Evolutionary conservation across 2,888 invertebrate genomes (phyloP).

Genomic region (Philhelius pedissequus): DNA sequence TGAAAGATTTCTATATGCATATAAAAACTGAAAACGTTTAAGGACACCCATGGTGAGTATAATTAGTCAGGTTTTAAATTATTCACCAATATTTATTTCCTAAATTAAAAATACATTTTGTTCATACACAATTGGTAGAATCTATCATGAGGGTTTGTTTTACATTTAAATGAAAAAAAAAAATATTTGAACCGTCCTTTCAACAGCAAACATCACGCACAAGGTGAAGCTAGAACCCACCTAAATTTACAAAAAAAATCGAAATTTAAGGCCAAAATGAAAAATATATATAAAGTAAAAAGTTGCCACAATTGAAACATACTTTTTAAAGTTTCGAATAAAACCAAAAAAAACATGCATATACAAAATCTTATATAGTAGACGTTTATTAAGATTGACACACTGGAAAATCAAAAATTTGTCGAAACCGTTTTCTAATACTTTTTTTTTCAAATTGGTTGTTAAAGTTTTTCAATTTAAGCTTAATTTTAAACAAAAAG

Average conservation of each 20-base stretch:
- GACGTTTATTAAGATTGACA: slow-evolving; percentile 23
- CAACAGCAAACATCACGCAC: slow-evolving; percentile 50
- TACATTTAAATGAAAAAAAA: background rate
- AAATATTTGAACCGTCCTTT: slow-evolving; percentile 57
- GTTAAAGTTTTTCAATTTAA: slow-evolving; percentile 31
- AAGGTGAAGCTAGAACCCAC: slow-evolving; percentile 64
- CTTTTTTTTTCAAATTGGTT: slow-evolving; percentile 23
- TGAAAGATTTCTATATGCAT: background rate
- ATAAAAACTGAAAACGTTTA: background rate
- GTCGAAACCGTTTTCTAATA: background rate
- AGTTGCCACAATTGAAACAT: slow-evolving; percentile 40
- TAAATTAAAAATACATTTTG: background rate
- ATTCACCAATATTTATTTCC: background rate
- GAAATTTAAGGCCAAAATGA: slow-evolving; percentile 56
- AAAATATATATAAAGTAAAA: background rate
- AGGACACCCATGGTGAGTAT: background rate
- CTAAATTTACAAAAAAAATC: slow-evolving; percentile 60
- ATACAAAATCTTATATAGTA: background rate
- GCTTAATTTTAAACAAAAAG: background rate
- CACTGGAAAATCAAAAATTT: background rate
- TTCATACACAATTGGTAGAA: background rate
- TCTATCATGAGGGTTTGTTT: slow-evolving; percentile 18
- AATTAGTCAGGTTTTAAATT: background rate
- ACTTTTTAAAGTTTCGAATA: slow-evolving; percentile 47
- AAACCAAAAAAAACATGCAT: background rate